A percentile compares a stretch with the other conserved stretches of the same genome.
These are phyloP conservation scores for Asarcornis scutulata DNA, from an alignment of 2,113 vertebrate species.

Conservation along the genomic window DNA sequence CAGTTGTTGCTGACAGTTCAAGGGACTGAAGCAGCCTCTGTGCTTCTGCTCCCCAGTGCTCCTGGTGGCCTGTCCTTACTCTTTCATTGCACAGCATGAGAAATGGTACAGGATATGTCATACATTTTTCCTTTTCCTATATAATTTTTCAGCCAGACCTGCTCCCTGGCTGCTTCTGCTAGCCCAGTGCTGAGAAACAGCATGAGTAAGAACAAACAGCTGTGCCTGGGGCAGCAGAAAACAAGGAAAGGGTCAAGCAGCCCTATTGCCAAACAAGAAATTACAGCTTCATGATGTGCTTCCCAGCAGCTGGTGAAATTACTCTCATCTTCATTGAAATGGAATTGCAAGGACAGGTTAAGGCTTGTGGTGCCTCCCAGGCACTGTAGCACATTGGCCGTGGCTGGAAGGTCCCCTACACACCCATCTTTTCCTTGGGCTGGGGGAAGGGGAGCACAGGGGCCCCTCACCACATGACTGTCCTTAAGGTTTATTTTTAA, in stretches of 20 bases:
- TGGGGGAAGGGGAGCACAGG: neutral
- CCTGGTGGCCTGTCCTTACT: neutral
- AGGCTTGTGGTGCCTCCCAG: neutral
- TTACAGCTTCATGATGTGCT: neutral
- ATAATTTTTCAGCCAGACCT: neutral
- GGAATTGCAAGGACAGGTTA: neutral
- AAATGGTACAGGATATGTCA: accelerated
- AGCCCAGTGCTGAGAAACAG: neutral
- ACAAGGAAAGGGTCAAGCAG: neutral
- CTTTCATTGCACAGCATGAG: neutral
- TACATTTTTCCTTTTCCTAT: neutral
- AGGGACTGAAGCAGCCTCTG: neutral
- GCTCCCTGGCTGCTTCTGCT: neutral
- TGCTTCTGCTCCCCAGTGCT: neutral
- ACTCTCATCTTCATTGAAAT: neutral
- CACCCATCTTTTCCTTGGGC: neutral
- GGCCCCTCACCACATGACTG: neutral
- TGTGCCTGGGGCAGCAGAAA: neutral
- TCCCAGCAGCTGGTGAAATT: neutral
- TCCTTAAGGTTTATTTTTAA: constrained; percentile 57
- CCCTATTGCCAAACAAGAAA: neutral
- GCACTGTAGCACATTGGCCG: neutral
- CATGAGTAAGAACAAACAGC: neutral
- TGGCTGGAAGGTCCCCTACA: neutral
- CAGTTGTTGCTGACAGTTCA: neutral